Conservation (phyloP, 2,888 invertebrate genomes). For the Yponomeuta sedellus region DNA sequence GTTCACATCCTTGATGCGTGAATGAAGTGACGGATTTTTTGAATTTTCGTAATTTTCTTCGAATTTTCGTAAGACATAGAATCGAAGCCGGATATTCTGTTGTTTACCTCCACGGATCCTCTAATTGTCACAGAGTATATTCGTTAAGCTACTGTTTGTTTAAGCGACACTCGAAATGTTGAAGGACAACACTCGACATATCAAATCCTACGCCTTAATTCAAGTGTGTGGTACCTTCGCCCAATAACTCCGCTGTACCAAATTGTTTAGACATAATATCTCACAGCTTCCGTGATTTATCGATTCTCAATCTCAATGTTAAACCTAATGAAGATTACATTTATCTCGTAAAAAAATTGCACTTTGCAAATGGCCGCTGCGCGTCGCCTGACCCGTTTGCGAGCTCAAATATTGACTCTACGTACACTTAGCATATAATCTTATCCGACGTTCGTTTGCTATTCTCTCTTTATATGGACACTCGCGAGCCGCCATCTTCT, state of each 20-base stretch:
- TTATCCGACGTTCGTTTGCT: conserved; percentile 63
- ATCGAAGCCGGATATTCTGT: too few relatives aligned
- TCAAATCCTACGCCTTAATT: conserved; percentile 20
- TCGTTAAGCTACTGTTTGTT: conserved; percentile 51
- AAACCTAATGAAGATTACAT: conserved; percentile 28
- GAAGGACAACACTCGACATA: conserved; percentile 40
- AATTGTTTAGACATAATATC: neutral
- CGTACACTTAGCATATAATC: conserved; percentile 47
- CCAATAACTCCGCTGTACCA: neutral
- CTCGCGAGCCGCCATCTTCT: neutral
- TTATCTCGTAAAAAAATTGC: conserved; percentile 69
- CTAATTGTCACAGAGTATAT: conserved; percentile 16
- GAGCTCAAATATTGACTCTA: conserved; percentile 64
- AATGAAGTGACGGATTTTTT: too few relatives aligned
- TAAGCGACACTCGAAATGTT: conserved; percentile 48
- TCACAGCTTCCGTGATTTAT: neutral
- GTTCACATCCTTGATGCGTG: too few relatives aligned
- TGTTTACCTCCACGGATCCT: too few relatives aligned
- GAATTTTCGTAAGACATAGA: too few relatives aligned
- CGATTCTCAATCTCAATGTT: conserved; percentile 12
- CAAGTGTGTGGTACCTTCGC: neutral
- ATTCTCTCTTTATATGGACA: conserved; percentile 46
- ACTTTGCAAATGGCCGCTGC: conserved; percentile 63
- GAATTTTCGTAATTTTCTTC: too few relatives aligned
- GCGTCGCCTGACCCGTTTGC: conserved; percentile 62